Conservation (phyloP, 1,140 invertebrate species). For the Drosophila carrolli region DNA sequence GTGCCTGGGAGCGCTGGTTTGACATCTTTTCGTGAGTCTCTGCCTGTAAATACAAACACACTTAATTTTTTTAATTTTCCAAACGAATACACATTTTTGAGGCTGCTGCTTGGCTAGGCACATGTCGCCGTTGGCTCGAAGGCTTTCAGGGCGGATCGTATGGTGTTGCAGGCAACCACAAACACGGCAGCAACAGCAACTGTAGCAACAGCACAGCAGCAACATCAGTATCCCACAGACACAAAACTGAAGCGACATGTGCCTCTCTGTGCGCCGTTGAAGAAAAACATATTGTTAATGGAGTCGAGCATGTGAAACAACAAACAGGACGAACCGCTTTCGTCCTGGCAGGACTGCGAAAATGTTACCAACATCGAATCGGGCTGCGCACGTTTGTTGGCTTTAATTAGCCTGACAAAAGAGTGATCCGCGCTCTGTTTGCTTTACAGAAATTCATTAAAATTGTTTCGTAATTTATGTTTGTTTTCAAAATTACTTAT, state of each 20-base stretch:
- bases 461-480: slow-evolving; percentile 15
- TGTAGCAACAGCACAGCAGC: slow-evolving; percentile 11
- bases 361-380: slow-evolving; percentile 13
- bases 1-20: slow-evolving; percentile 5
- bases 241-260: slow-evolving; percentile 51
- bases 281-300: slow-evolving; percentile 81
- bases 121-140: slow-evolving; percentile 33
- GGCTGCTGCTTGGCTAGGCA: slow-evolving; percentile 23
- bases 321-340: slow-evolving; percentile 51
- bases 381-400: slow-evolving; percentile 4
- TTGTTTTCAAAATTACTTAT: slow-evolving; percentile 8
- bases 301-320: slow-evolving; percentile 81
- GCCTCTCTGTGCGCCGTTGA: slow-evolving; percentile 32
- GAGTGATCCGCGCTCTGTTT: neutral
- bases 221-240: slow-evolving; percentile 3
- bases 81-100: slow-evolving; percentile 68
- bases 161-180: slow-evolving; percentile 38
- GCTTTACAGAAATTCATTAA: slow-evolving; percentile 20
- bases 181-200: slow-evolving; percentile 33
- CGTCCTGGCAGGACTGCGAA: slow-evolving; percentile 1
- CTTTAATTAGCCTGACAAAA: slow-evolving; percentile 30
- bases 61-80: slow-evolving; percentile 79
- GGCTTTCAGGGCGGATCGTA: slow-evolving; percentile 18
- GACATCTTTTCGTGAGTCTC: neutral
- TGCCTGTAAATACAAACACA: slow-evolving; percentile 61